phyloP scores from a whole-genome alignment of 2,113 vertebrate genomes.

The Polyodon spathula region DNA sequence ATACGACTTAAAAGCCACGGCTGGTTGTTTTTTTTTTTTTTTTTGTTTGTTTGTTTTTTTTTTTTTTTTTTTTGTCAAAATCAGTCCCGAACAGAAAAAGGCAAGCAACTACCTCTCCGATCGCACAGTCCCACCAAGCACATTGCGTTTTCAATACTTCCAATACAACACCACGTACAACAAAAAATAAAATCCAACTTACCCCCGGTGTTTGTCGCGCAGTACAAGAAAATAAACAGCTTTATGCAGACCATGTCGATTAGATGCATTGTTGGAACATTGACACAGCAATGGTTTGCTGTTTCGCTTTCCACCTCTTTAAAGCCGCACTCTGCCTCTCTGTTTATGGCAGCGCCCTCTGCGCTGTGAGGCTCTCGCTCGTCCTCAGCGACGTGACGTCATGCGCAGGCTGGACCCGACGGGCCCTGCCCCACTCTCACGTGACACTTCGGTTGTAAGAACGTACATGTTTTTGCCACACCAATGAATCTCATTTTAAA shows the following conservation, averaged over 20 bases:
- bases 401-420: constrained; percentile 26
- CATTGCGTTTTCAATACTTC: too few species aligned
- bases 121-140: too few species aligned
- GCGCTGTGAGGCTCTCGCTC: constrained; percentile 13
- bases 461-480: too few species aligned
- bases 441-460: too few species aligned
- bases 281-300: constrained; percentile 20
- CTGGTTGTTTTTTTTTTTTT: too few species aligned
- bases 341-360: constrained; percentile 25
- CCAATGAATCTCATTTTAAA: too few species aligned
- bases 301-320: constrained; percentile 38
- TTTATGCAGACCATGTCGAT: constrained; percentile 44
- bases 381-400: constrained; percentile 30
- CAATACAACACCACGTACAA: too few species aligned
- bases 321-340: constrained; percentile 39
- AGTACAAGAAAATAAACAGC: constrained; percentile 39
- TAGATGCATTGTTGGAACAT: constrained; percentile 32
- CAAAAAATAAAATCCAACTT: constrained; percentile 33
- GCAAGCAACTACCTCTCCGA: too few species aligned
- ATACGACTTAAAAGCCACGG: too few species aligned
- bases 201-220: constrained; percentile 40
- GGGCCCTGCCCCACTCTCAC: constrained; percentile 28
- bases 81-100: too few species aligned
- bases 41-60: too few species aligned
- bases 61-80: too few species aligned